These are phyloP conservation scores for Apostichopus leukothele DNA, from an alignment of 53 echinoderm and acorn worm genomes.

Conservation along the genomic window DNA sequence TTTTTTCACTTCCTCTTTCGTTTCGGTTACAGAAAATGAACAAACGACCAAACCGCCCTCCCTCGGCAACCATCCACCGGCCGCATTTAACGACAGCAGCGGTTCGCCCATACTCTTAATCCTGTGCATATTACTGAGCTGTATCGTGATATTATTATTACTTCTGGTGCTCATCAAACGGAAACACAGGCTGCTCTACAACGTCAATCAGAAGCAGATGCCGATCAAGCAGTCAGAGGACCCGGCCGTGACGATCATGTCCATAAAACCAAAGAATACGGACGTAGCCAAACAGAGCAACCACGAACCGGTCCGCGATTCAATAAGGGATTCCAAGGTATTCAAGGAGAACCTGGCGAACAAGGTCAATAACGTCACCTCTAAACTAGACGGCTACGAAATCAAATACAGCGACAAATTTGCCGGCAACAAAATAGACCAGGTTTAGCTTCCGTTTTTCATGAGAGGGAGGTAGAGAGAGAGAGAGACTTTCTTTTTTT, in stretches of 20 bases:
- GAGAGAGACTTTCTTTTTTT: slow-evolving; percentile 36
- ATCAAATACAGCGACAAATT: slow-evolving; percentile 70
- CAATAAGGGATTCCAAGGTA: slow-evolving; percentile 82
- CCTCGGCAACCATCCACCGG: slow-evolving; percentile 41
- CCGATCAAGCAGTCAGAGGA: slow-evolving; percentile 58
- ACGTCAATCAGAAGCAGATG: slow-evolving; percentile 75
- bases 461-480: not conserved
- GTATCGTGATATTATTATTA: slow-evolving; percentile 77
- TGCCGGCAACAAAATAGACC: slow-evolving; percentile 70
- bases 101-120: slow-evolving; percentile 70
- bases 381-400: slow-evolving; percentile 74
- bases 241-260: slow-evolving; percentile 51
- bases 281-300: slow-evolving; percentile 73
- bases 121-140: slow-evolving; percentile 79
- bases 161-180: slow-evolving; percentile 84
- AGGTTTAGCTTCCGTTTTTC: slow-evolving; percentile 54
- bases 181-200: slow-evolving; percentile 85
- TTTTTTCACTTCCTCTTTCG: not conserved
- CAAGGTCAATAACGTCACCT: slow-evolving; percentile 58
- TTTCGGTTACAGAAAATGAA: not conserved
- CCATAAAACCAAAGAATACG: slow-evolving; percentile 77
- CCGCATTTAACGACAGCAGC: not conserved
- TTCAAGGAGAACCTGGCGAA: slow-evolving; percentile 88
- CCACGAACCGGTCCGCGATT: slow-evolving; percentile 66
- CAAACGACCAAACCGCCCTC: slow-evolving; percentile 14